These are phyloP conservation scores for Limnephilus auricula DNA, from an alignment of 2,888 invertebrate genomes.

Conservation along the genomic window DNA sequence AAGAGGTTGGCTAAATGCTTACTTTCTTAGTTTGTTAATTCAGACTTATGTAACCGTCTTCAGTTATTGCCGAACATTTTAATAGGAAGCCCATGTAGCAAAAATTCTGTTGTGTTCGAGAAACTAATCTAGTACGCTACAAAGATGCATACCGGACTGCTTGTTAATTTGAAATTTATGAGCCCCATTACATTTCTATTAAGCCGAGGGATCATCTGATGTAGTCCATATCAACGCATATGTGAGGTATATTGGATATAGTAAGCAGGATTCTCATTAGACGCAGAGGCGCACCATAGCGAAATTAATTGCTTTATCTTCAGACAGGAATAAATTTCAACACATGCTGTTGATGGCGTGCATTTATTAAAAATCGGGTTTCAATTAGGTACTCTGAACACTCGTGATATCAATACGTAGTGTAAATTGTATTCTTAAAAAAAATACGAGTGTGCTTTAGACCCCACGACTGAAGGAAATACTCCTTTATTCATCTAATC, in stretches of 20 bases:
- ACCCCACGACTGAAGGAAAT: no score
- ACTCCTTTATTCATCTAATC: no score
- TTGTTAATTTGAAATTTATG: no score
- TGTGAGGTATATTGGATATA: background rate
- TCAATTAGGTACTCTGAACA: background rate
- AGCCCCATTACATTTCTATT: background rate
- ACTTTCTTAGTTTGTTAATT: no score
- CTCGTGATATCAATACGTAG: background rate
- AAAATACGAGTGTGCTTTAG: no score
- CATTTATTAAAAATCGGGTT: background rate
- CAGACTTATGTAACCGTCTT: no score
- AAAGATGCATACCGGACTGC: background rate
- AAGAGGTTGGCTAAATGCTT: no score
- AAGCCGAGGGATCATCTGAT: background rate
- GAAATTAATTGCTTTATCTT: slow-evolving; percentile 17
- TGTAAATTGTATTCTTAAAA: background rate
- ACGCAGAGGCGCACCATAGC: slow-evolving; percentile 1
- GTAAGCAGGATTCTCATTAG: slow-evolving; percentile 8
- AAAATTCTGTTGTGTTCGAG: background rate
- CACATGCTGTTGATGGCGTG: background rate
- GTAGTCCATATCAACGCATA: background rate
- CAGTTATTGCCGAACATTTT: no score
- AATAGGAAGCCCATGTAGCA: background rate
- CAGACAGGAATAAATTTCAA: background rate
- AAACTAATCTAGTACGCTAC: background rate